Conservation (phyloP, 2,888 invertebrate species). For the Invenusta paracnida region DNA sequence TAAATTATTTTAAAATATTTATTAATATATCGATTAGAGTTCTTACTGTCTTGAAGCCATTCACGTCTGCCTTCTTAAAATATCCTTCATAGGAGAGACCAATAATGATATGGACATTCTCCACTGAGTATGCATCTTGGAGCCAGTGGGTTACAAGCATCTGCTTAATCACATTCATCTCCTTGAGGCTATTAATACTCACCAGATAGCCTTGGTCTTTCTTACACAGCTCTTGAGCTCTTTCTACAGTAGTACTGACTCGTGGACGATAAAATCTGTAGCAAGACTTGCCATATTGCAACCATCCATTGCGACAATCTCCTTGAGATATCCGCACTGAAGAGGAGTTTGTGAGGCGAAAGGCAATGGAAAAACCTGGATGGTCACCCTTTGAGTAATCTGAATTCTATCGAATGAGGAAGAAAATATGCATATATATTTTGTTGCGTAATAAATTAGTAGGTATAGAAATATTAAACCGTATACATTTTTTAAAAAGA, state of each 20-base stretch:
- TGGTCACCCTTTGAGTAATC: too few relatives aligned
- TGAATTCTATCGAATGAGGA: neutral
- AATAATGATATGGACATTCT: neutral
- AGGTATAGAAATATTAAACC: too few relatives aligned
- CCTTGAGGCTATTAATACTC: neutral
- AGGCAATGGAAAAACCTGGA: neutral
- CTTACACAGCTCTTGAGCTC: neutral
- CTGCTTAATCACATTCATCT: slow-evolving; percentile 31
- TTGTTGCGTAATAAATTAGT: too few relatives aligned
- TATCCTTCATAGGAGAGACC: neutral
- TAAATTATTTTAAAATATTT: too few relatives aligned
- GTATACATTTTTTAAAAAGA: too few relatives aligned
- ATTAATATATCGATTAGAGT: neutral
- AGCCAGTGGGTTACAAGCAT: slow-evolving; percentile 13
- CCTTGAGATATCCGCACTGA: neutral
- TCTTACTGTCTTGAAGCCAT: neutral
- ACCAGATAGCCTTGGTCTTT: slow-evolving; percentile 8
- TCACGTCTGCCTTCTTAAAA: too few relatives aligned
- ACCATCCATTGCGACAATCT: neutral
- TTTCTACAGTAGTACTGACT: neutral
- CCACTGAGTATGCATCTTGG: neutral
- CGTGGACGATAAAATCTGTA: neutral
- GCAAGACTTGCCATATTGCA: neutral
- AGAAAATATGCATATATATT: neutral
- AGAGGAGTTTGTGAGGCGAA: neutral